phyloP scores from a whole-genome alignment of 2,113 vertebrate genomes.

The Casuarius casuarius region DNA sequence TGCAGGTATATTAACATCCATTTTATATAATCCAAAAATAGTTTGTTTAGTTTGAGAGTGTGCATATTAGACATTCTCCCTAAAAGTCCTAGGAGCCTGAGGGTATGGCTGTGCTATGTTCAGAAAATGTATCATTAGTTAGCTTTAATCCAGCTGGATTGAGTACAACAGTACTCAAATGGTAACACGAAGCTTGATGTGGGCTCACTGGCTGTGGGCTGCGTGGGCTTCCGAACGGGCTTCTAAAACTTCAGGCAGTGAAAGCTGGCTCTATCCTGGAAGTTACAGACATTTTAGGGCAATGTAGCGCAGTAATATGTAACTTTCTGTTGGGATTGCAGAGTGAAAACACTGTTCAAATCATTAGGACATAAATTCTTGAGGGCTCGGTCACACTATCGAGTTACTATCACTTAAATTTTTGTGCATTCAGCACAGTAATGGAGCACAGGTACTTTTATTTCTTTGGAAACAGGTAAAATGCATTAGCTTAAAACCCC shows the following conservation, averaged over 20 bases:
- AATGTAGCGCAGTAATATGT: accelerated
- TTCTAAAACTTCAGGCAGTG: not conserved
- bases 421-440: not conserved
- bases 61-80: not conserved
- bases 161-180: not conserved
- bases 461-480: not conserved
- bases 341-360: not conserved
- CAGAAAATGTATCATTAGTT: not conserved
- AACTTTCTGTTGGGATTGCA: not conserved
- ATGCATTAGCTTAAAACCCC: not conserved
- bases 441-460: not conserved
- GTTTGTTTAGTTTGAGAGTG: not conserved
- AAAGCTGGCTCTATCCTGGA: not conserved
- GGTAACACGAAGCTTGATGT: not conserved
- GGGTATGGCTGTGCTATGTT: not conserved
- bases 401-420: not conserved
- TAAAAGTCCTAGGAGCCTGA: not conserved
- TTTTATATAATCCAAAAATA: not conserved
- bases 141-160: not conserved
- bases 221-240: not conserved
- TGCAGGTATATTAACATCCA: not conserved
- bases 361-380: not conserved
- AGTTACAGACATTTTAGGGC: not conserved
- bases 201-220: not conserved
- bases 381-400: not conserved